Evolutionary conservation across 2,797 vertebrate species (phyloP).

Genomic region (Lepidocolaptes lacrymiger): DNA sequence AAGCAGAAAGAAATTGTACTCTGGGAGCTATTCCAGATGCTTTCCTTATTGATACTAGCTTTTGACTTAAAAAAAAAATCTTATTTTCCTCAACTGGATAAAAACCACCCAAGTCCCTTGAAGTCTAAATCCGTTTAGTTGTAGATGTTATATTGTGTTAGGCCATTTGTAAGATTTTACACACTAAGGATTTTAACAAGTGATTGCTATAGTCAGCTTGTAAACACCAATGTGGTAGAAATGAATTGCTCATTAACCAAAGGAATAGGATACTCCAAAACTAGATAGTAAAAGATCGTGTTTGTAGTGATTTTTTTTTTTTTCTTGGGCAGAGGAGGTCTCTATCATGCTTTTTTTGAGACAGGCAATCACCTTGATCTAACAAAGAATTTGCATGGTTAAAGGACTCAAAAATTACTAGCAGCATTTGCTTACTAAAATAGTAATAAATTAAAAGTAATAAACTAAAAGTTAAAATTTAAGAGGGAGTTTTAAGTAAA

Average conservation of each 20-base stretch:
- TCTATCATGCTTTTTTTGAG: background rate
- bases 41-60: background rate
- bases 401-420: background rate
- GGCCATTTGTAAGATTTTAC: background rate
- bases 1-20: background rate
- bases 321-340: too few relatives aligned
- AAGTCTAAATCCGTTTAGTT: background rate
- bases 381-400: background rate
- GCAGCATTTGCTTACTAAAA: background rate
- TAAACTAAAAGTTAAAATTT: background rate
- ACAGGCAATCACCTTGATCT: background rate
- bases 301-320: too few relatives aligned
- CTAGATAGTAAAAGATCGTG: background rate
- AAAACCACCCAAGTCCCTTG: rapidly evolving
- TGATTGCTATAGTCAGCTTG: background rate
- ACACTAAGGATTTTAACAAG: background rate
- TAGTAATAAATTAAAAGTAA: background rate
- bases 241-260: background rate
- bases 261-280: background rate
- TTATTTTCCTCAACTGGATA: background rate
- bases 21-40: background rate
- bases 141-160: background rate
- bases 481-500: background rate
- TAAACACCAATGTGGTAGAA: background rate
- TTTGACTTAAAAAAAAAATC: background rate